A percentile compares a stretch with the other conserved stretches of the same genome.
Conservation (phyloP, 2,888 invertebrate species). For the Limnephilus auricula region DNA sequence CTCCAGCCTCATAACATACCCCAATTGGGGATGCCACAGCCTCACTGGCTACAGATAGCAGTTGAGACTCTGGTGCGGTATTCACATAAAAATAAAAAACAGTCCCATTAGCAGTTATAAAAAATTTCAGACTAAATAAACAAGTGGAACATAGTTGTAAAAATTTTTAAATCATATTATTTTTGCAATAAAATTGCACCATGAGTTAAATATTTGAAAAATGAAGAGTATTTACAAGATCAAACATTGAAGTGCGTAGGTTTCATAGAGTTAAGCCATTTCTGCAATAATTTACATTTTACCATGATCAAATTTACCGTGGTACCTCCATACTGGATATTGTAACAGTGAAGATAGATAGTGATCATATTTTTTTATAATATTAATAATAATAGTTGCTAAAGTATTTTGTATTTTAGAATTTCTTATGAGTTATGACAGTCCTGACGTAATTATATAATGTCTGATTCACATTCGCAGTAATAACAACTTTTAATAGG, state of each 20-base stretch:
- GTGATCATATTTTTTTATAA: slow-evolving; percentile 2
- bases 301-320: background rate
- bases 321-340: background rate
- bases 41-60: too few species aligned
- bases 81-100: too few species aligned
- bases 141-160: background rate
- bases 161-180: background rate
- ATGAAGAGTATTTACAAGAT: background rate
- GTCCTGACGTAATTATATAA: background rate
- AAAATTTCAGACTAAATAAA: background rate
- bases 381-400: background rate
- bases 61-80: too few species aligned
- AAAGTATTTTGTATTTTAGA: background rate
- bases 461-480: background rate
- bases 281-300: background rate
- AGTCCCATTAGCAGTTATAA: too few species aligned
- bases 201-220: background rate
- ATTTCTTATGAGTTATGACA: background rate
- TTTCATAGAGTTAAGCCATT: background rate
- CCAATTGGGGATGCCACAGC: too few species aligned
- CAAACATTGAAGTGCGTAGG: background rate
- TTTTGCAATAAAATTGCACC: background rate
- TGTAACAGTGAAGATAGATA: background rate
- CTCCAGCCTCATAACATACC: too few species aligned
- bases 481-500: background rate